Base-by-base conservation (phyloP, 2,797 vertebrate species). In the Malacoraja senta region DNA sequence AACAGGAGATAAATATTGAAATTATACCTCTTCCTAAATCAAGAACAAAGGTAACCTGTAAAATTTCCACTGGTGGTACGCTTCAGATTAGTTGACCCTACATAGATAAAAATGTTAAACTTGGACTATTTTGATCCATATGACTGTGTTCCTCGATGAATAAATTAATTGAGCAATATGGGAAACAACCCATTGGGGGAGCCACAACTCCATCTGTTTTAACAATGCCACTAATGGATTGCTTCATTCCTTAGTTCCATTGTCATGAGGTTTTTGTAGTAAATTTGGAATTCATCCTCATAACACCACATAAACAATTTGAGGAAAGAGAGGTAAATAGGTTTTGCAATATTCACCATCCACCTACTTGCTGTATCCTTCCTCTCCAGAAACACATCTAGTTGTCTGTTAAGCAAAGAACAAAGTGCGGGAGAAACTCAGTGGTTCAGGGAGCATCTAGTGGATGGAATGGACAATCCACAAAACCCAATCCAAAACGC, bases 161-260 rank as follows among this genome's bases (percentile, higher is more conserved):
- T 68, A 88, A 35, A 19, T 68, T 88, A 32, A 86, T 35, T 68
- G n/a, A 68, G 84, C 84, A 8, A 88, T 88, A 68, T 88, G 84
- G 8, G 17, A 38, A 88, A 88, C n/a, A 8, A 68, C 84, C 84
- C 63, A 68, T 68, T 35, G 84, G 84, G 61, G 84, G 84, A 88
- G 84, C 84, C 84, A 68, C 84, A 68, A 35, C 84, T 88, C 84
- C 84, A 88, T 68, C n/a, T 88, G 35, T 68, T 68, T 65, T 88
- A 32, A 63, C n/a, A 65, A 68, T 10, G 32, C 8, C 35, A 79
- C 35, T 0, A 79, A 38, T 79, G 61, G 68, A 68, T 32, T 0
- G 17, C 29, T 88, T 83, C 35, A 68, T 68, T 78, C 32, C n/a
- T 78, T 68, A 35, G 63, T 63, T 88, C 17, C 84, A 68, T 88